Evolutionary conservation across 1,140 invertebrate genomes (phyloP).

Genomic region (Nilaparvata lugens): DNA sequence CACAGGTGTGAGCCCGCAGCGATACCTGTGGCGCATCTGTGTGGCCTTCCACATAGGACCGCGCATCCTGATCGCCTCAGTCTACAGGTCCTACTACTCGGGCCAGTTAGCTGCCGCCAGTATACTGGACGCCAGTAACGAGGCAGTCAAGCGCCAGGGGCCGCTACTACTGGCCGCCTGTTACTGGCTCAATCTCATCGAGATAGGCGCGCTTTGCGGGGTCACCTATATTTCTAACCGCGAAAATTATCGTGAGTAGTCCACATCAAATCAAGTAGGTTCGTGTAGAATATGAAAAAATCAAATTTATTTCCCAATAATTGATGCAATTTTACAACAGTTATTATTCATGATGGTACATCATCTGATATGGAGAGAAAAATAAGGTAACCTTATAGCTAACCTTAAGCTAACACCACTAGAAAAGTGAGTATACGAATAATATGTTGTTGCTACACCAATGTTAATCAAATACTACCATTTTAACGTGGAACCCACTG

Average conservation of each 20-base stretch:
- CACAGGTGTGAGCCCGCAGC: conserved; percentile 81
- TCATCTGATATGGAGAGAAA: too few species aligned
- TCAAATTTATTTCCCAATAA: too few species aligned
- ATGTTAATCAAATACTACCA: too few species aligned
- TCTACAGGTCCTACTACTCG: conserved; percentile 73
- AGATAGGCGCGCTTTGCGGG: conserved; percentile 71
- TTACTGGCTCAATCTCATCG: conserved; percentile 76
- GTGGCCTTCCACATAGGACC: conserved; percentile 83
- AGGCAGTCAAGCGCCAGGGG: not conserved
- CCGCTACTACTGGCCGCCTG: conserved; percentile 57
- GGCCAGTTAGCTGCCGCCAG: not conserved
- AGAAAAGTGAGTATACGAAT: too few species aligned
- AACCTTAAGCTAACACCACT: too few species aligned
- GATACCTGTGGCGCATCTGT: conserved; percentile 85
- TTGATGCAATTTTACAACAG: too few species aligned
- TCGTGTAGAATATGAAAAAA: too few species aligned
- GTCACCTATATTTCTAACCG: conserved; percentile 88
- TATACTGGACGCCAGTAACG: not conserved
- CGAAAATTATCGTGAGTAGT: conserved; percentile 85
- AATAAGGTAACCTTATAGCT: too few species aligned
- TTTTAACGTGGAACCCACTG: too few species aligned
- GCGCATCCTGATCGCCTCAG: conserved; percentile 70
- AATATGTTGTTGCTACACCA: too few species aligned
- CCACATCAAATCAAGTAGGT: too few species aligned
- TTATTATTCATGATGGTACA: too few species aligned